Evolutionary conservation across 2,888 invertebrate species (phyloP).

Genomic region (Mythimna albipuncta): DNA sequence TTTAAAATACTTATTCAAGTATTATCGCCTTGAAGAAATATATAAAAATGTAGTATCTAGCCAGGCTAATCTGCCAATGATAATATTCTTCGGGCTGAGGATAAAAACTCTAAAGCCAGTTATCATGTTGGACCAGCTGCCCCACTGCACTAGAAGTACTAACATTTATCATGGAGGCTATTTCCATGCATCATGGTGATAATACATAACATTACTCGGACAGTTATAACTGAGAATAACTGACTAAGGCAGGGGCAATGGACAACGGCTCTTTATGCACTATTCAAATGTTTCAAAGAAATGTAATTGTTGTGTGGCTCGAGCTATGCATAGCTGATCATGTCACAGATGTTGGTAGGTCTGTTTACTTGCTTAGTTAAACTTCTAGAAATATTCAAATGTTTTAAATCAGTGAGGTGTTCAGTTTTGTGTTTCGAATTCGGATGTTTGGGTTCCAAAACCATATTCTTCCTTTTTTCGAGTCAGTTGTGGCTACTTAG

Average conservation of each 20-base stretch:
- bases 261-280: slow-evolving; percentile 31
- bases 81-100: too few relatives aligned
- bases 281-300: slow-evolving; percentile 53
- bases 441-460: too few relatives aligned
- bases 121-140: background rate
- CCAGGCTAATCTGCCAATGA: too few relatives aligned
- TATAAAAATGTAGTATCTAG: too few relatives aligned
- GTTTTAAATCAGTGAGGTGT: background rate
- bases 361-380: background rate
- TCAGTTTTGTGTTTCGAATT: too few relatives aligned
- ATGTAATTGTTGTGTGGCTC: slow-evolving; percentile 33
- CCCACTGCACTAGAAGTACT: background rate
- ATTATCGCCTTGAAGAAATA: too few relatives aligned
- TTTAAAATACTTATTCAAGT: too few relatives aligned
- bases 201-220: slow-evolving; percentile 23
- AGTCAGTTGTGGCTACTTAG: too few relatives aligned
- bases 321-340: slow-evolving; percentile 28
- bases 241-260: background rate
- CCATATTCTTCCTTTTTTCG: too few relatives aligned
- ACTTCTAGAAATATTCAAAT: background rate
- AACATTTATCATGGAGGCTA: background rate
- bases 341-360: background rate
- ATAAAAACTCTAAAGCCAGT: background rate
- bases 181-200: slow-evolving; percentile 39
- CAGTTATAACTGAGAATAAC: slow-evolving; percentile 47